Percentiles rank a stretch among this genome's conserved stretches.
These are phyloP conservation scores for Diacarnus erythraeanus DNA, from an alignment of 37 sponge, comb jelly and placozoan species.

Conservation along the genomic window DNA sequence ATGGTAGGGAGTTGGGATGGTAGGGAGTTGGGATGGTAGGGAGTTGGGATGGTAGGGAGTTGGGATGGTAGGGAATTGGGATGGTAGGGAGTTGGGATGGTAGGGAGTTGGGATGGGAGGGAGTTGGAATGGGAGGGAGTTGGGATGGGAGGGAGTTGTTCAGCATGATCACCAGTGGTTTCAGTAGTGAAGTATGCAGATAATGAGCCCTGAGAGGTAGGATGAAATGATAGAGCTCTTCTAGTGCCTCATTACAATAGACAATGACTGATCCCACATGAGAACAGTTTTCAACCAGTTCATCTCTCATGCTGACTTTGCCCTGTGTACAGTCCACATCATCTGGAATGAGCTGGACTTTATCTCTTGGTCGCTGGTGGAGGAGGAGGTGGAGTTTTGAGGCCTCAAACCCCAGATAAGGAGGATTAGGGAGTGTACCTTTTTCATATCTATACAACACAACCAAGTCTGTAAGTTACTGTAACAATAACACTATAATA, in stretches of 20 bases:
- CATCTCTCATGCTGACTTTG: not conserved
- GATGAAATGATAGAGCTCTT: conserved; percentile 66
- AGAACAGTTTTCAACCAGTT: not conserved
- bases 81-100: no score
- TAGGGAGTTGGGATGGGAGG: no score
- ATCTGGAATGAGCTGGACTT: not conserved
- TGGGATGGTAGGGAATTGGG: no score
- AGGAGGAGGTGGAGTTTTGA: conserved; percentile 41
- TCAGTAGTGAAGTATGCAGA: conserved; percentile 24
- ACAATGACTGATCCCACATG: conserved; percentile 34
- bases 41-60: no score
- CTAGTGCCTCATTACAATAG: conserved; percentile 28
- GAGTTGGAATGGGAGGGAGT: no score
- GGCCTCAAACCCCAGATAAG: conserved; percentile 48
- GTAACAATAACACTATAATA: no score
- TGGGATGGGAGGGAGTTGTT: no score
- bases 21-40: no score
- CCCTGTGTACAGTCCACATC: not conserved
- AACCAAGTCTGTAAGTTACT: no score
- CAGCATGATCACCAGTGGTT: conserved; percentile 68
- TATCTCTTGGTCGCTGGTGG: conserved; percentile 1
- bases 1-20: no score
- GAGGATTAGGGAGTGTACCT: conserved; percentile 30
- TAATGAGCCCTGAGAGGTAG: conserved; percentile 72
- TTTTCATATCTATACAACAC: conserved; percentile 44